phyloP scores from a whole-genome alignment of 2,797 vertebrate species.

The Thripadectes ignobilis region DNA sequence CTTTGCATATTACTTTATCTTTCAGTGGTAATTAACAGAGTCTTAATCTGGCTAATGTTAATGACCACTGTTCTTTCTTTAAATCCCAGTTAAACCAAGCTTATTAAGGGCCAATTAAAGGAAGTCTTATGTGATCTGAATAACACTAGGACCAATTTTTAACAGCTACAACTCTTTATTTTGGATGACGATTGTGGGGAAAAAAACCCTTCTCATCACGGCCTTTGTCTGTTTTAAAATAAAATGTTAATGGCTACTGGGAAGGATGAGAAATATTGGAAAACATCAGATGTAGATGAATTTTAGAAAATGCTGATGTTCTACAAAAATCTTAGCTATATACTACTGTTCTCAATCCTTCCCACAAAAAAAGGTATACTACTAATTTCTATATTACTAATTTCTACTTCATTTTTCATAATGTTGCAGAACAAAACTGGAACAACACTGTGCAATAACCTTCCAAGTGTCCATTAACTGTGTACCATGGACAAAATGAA shows the following conservation, averaged over 20 bases:
- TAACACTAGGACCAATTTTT: constrained; percentile 68
- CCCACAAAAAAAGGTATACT: not conserved
- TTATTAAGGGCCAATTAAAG: constrained; percentile 85
- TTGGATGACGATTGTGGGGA: not conserved
- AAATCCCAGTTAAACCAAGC: constrained; percentile 86
- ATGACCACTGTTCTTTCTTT: constrained; percentile 83
- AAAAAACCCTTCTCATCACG: not conserved
- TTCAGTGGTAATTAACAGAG: constrained; percentile 84
- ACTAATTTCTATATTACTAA: not conserved
- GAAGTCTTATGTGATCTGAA: constrained; percentile 81
- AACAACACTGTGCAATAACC: not conserved
- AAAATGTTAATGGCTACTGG: not conserved
- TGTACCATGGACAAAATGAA: not conserved
- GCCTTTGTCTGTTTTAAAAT: constrained; percentile 7
- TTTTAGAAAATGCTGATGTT: not conserved
- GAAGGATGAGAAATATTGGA: not conserved
- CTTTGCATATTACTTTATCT: constrained; percentile 83
- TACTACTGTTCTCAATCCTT: not conserved
- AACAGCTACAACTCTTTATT: constrained; percentile 44
- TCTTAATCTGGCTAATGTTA: constrained; percentile 85
- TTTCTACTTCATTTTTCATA: not conserved
- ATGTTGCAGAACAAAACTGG: not conserved
- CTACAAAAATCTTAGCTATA: not conserved
- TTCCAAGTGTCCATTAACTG: not conserved
- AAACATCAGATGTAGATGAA: not conserved